Base-by-base conservation (phyloP, 2,797 vertebrate species). In the Echeneis naucrates region DNA sequence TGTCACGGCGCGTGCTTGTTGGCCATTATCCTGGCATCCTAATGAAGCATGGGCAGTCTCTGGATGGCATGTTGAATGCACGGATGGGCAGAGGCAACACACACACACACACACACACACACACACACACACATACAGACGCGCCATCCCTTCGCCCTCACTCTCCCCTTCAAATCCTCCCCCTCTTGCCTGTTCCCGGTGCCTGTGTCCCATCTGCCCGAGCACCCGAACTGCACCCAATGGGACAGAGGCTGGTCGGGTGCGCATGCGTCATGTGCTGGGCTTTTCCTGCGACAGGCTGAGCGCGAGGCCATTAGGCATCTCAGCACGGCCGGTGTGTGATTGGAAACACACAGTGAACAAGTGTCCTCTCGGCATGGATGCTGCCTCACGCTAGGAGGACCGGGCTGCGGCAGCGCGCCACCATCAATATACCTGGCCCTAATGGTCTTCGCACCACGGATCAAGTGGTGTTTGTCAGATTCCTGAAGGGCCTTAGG, bases 21-120 rank as follows among this genome's bases (percentile, higher is more conserved):
- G 97, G 97, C 96, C 95, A 97, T 97, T 97, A 97, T 96, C 96
- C 96, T 97, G 95, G 95, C 95, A 95, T 98, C 94, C 96, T 98
- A 98, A 99, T 99, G 97, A 98, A 97, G 96, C 97, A 96, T 96
- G 96, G 96, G 96, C 95, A 95, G 96, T 92, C 89, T 92, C 95
- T 95, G 95, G 95, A 96, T 96, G 96, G 84, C 95, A 95, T 96
- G 95, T 96, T 94, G 81, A 96, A 96, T 93, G 95, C 96, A 96
- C 94, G 94, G 94, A 95, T 97, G 96, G 97, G 95, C 96, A 97
- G 95, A 96, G 95, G 95, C 96, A 95, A 94, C 95, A 92, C 93
- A 93, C 93, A 94, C 93, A 94, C 92, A 93, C 93, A 94, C 70
- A 48, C 93, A 94, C 92, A 93, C 93, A 94, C 70, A 48, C 47